phyloP scores from a whole-genome alignment of 2,888 invertebrate genomes.

The Chloromyia formosa region DNA sequence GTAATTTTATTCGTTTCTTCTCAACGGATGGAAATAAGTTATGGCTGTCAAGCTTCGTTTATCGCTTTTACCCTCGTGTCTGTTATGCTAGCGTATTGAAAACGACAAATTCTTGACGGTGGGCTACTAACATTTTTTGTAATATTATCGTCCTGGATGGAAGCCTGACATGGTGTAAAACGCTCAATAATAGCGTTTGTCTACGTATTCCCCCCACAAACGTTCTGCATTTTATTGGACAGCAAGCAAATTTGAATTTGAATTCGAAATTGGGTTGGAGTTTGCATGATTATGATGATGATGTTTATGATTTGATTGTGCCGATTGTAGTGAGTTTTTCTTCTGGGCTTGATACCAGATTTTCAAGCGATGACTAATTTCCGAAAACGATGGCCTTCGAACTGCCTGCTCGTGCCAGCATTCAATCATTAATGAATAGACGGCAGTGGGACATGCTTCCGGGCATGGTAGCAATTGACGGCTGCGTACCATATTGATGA shows the following conservation, averaged over 20 bases:
- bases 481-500: constrained; percentile 95
- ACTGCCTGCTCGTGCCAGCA: constrained; percentile 97
- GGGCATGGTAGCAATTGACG: constrained; percentile 93
- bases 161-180: neutral
- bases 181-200: too few species aligned
- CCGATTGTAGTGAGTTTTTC: constrained; percentile 55
- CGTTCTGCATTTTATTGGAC: constrained; percentile 17
- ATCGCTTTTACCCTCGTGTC: neutral
- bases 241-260: constrained; percentile 30
- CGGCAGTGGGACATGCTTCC: constrained; percentile 88
- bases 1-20: constrained; percentile 23
- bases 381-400: constrained; percentile 90
- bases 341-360: constrained; percentile 72
- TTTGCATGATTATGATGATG: constrained; percentile 16
- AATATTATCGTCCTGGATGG: neutral
- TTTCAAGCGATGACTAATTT: constrained; percentile 85
- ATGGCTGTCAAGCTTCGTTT: neutral
- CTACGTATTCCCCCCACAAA: too few species aligned
- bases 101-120: constrained; percentile 1
- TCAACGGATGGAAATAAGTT: neutral
- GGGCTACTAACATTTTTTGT: constrained; percentile 6
- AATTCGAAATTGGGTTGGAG: neutral
- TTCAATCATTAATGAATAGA: constrained; percentile 96
- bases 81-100: neutral
- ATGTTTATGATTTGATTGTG: constrained; percentile 28